phyloP scores from a whole-genome alignment of 2,888 invertebrate species.

The Archips crataeganus region DNA sequence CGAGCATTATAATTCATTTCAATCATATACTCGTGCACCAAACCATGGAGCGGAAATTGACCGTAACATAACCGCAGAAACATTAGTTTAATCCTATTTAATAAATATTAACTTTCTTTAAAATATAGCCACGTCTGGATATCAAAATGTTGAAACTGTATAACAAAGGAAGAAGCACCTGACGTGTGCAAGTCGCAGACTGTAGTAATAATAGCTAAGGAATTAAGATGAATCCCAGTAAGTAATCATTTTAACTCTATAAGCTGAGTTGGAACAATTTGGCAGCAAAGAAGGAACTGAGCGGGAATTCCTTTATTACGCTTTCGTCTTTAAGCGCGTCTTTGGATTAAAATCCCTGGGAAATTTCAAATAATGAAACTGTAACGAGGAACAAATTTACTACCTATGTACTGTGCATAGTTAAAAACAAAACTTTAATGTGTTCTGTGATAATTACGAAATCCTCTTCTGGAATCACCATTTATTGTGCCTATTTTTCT shows the following conservation, averaged over 20 bases:
- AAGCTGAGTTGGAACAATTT: conserved; percentile 46
- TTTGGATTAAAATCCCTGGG: conserved; percentile 12
- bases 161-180: conserved; percentile 50
- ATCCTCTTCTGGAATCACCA: no score
- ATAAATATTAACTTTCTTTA: not conserved
- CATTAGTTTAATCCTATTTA: no score
- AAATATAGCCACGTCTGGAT: not conserved
- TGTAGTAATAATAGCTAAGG: conserved; percentile 57
- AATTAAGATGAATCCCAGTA: conserved; percentile 64
- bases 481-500: no score
- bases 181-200: conserved; percentile 51
- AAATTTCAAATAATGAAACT: conserved; percentile 7
- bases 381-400: not conserved
- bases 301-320: conserved; percentile 20
- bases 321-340: conserved; percentile 6
- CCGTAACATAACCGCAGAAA: no score
- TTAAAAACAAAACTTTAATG: not conserved
- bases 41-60: no score
- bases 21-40: no score
- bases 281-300: conserved; percentile 8
- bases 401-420: not conserved
- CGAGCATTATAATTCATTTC: no score
- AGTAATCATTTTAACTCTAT: conserved; percentile 57
- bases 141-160: not conserved
- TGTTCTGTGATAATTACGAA: no score